Conservation (phyloP, 1,140 invertebrate genomes). For the Musca domestica region DNA sequence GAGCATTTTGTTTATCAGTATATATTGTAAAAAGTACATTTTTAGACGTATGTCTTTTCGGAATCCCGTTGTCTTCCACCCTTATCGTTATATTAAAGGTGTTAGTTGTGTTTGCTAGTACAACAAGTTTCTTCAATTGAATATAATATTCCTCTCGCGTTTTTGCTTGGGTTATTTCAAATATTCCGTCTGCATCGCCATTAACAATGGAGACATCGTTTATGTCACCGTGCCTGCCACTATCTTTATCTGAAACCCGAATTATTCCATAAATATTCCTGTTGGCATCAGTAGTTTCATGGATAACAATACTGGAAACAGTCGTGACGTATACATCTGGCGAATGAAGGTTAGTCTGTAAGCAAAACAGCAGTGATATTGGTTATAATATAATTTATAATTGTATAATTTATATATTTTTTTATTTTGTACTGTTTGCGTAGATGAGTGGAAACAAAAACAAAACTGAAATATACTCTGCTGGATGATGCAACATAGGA, state of each 20-base stretch:
- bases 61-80: slow-evolving; percentile 80
- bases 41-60: slow-evolving; percentile 72
- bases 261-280: slow-evolving; percentile 78
- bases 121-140: slow-evolving; percentile 72
- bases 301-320: slow-evolving; percentile 78
- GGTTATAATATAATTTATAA: too few species aligned
- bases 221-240: slow-evolving; percentile 80
- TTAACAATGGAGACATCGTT: slow-evolving; percentile 80
- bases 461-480: too few species aligned
- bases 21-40: slow-evolving; percentile 73
- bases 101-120: slow-evolving; percentile 70
- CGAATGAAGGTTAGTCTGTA: slow-evolving; percentile 76
- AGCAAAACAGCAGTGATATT: neutral
- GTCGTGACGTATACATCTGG: slow-evolving; percentile 80
- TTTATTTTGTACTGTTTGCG: too few species aligned
- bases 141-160: slow-evolving; percentile 72
- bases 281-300: slow-evolving; percentile 74
- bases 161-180: slow-evolving; percentile 66
- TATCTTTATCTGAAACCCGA: slow-evolving; percentile 77
- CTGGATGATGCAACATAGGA: too few species aligned
- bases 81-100: slow-evolving; percentile 84
- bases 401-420: too few species aligned
- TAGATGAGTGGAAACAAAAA: too few species aligned
- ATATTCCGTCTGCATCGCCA: slow-evolving; percentile 84
- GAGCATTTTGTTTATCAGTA: slow-evolving; percentile 81